phyloP scores from a whole-genome alignment of 2,888 invertebrate species.

The Epinotia ramella region DNA sequence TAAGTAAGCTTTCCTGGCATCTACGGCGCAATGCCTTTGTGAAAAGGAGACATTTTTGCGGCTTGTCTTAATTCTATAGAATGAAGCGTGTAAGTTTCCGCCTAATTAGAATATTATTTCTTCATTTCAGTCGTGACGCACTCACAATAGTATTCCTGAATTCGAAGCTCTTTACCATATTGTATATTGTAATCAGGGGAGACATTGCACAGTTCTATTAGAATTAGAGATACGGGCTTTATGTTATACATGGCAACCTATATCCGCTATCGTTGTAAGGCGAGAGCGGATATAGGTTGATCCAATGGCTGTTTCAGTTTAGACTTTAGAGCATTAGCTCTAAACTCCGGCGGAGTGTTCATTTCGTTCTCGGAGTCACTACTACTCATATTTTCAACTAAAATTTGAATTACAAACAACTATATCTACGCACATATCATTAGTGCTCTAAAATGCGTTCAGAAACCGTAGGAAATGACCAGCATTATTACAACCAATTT shows the following conservation, averaged over 20 bases:
- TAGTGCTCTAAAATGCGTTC: no score
- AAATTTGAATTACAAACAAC: no score
- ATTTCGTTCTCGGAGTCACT: no score
- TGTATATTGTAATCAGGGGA: slow-evolving; percentile 12
- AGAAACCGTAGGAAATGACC: no score
- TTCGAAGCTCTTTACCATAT: background rate
- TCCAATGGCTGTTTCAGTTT: no score
- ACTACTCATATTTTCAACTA: no score
- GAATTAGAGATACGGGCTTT: background rate
- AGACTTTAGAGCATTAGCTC: background rate
- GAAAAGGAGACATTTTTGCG: slow-evolving; percentile 62
- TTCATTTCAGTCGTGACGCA: slow-evolving; percentile 3
- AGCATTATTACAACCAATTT: no score
- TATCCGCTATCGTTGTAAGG: background rate
- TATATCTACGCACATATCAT: no score
- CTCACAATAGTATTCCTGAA: background rate
- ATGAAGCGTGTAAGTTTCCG: slow-evolving; percentile 7
- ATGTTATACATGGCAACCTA: background rate
- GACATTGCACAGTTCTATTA: slow-evolving; percentile 1
- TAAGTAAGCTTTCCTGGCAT: slow-evolving; percentile 60
- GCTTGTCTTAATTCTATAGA: slow-evolving; percentile 60
- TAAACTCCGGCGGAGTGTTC: no score
- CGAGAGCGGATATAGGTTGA: no score
- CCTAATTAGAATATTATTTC: slow-evolving; percentile 23
- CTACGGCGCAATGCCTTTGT: slow-evolving; percentile 58